Conservation (phyloP, 2,113 vertebrate genomes). For the Rhipidura dahli region DNA sequence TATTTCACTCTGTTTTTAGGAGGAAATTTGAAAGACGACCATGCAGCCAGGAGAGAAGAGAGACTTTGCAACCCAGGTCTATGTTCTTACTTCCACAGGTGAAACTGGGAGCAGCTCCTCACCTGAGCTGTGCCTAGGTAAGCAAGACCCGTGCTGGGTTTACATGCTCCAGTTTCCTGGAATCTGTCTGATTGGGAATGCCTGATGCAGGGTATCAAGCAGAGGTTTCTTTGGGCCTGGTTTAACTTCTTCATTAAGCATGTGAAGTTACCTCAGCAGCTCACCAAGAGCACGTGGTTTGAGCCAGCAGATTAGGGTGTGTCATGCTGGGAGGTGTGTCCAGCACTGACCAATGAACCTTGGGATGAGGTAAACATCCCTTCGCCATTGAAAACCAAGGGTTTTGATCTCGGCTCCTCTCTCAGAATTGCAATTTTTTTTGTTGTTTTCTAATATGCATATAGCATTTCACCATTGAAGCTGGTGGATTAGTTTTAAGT, state of each 20-base stretch:
- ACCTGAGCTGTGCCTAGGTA: neutral
- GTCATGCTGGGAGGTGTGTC: neutral
- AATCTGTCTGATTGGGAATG: neutral
- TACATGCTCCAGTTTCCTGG: neutral
- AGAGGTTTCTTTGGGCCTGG: neutral
- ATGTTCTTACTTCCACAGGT: neutral
- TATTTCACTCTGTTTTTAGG: neutral
- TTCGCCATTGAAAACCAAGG: neutral
- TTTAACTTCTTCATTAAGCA: neutral
- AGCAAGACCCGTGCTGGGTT: neutral
- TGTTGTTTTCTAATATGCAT: neutral
- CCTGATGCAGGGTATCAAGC: neutral
- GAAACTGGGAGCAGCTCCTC: neutral
- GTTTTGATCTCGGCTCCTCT: neutral
- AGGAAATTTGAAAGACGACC: neutral
- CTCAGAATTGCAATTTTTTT: neutral
- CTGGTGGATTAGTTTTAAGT: neutral
- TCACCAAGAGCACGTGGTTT: neutral
- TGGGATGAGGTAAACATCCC: neutral
- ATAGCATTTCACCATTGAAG: neutral
- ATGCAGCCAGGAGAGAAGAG: neutral
- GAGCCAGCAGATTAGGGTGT: neutral
- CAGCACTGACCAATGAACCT: neutral
- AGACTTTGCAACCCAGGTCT: neutral
- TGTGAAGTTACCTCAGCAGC: neutral